Percentiles rank a stretch among this genome's conserved stretches.
Conservation (phyloP, 2,797 vertebrate genomes). For the Lemur catta region DNA sequence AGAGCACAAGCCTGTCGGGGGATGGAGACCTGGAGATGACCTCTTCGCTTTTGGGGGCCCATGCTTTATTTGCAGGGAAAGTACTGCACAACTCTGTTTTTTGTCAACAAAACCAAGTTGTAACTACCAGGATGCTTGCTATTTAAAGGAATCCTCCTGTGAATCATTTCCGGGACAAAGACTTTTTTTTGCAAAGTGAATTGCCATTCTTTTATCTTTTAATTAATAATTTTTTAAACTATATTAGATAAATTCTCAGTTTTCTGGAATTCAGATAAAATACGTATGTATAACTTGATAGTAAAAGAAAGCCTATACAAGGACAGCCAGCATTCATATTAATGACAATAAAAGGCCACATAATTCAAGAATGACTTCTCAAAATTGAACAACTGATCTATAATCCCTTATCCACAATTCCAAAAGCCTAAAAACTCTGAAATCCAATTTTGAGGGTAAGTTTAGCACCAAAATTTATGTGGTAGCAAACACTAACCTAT, state of each 20-base stretch:
- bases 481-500: background rate
- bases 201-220: background rate
- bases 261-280: background rate
- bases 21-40: accelerated
- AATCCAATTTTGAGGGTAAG: background rate
- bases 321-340: background rate
- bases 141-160: constrained; percentile 42
- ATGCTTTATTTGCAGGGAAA: background rate
- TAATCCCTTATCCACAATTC: background rate
- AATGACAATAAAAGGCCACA: background rate
- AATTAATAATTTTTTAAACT: background rate
- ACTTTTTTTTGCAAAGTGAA: background rate
- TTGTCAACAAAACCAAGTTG: background rate
- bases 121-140: background rate
- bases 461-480: background rate
- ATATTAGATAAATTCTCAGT: background rate
- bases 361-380: background rate
- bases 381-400: background rate
- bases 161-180: constrained; percentile 59
- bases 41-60: background rate
- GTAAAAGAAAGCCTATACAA: background rate
- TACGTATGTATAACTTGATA: background rate
- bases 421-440: background rate
- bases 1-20: accelerated
- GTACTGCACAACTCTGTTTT: background rate